Evolutionary conservation across 2,888 invertebrate species (phyloP).

Genomic region (Caenorhabditis sp.): DNA sequence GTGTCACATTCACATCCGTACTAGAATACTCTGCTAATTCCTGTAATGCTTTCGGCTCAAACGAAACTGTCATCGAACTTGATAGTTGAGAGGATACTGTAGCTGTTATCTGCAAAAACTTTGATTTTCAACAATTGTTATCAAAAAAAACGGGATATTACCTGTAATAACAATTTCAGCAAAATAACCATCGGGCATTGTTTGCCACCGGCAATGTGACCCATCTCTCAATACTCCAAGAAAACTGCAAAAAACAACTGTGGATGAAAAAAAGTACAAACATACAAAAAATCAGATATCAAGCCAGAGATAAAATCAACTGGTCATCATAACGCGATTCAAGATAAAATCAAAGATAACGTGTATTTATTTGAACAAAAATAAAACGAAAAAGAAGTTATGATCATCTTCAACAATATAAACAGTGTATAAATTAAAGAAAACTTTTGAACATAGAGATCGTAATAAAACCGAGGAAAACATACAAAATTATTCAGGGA

Average conservation of each 20-base stretch:
- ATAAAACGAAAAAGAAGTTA: too few relatives aligned
- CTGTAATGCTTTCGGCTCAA: constrained; percentile 17
- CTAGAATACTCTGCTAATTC: constrained; percentile 22
- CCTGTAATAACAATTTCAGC: constrained; percentile 44
- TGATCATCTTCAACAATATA: too few relatives aligned
- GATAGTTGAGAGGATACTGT: constrained; percentile 24
- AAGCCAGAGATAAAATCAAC: neutral
- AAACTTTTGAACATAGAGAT: neutral
- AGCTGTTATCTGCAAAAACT: constrained; percentile 19
- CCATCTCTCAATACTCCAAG: constrained; percentile 20
- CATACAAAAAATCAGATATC: too few relatives aligned
- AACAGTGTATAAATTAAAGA: neutral
- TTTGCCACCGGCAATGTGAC: constrained; percentile 27
- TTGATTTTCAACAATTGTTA: neutral
- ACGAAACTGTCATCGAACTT: constrained; percentile 28
- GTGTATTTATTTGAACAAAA: too few relatives aligned
- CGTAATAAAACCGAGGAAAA: constrained; percentile 4
- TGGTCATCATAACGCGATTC: neutral
- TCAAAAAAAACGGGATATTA: neutral
- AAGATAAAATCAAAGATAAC: neutral
- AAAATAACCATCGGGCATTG: constrained; percentile 53
- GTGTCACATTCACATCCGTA: constrained; percentile 19
- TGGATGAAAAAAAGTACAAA: neutral
- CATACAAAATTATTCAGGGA: constrained; percentile 2
- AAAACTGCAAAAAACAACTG: neutral